Evolutionary conservation across 1,140 invertebrate genomes (phyloP).

Genomic region (Chrysomallon squamiferum): DNA sequence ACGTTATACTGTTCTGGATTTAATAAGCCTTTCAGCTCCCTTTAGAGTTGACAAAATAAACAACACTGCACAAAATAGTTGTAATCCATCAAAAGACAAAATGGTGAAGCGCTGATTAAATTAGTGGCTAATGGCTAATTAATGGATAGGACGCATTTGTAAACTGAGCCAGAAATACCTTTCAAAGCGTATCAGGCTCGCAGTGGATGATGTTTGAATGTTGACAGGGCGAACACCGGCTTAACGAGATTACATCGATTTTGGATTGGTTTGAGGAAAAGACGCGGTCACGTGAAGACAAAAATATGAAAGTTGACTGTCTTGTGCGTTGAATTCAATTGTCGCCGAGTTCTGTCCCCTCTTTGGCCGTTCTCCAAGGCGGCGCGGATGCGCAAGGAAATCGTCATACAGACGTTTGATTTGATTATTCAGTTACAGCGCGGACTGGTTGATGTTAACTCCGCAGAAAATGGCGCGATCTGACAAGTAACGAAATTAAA

Average conservation of each 20-base stretch:
- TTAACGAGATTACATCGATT: conserved; percentile 21
- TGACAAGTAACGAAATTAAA: no score
- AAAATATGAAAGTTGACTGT: background rate
- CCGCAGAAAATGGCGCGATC: no score
- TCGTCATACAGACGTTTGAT: no score
- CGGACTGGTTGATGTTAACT: no score
- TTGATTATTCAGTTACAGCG: no score
- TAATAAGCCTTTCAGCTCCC: conserved; percentile 2
- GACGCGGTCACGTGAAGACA: conserved; percentile 5
- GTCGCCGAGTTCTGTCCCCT: no score
- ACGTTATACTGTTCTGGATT: background rate
- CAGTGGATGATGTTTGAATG: background rate
- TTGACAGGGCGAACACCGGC: conserved; percentile 8
- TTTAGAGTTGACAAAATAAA: conserved; percentile 4
- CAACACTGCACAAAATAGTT: background rate
- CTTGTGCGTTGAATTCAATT: background rate
- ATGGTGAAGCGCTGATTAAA: conserved; percentile 31
- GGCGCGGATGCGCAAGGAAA: no score
- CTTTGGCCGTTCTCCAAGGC: no score
- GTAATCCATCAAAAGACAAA: conserved; percentile 13
- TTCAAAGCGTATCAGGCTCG: conserved; percentile 2
- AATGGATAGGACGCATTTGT: conserved; percentile 33
- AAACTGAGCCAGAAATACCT: conserved; percentile 16
- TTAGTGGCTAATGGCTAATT: conserved; percentile 37
- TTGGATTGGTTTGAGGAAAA: conserved; percentile 13